Base-by-base conservation (phyloP, 2,888 invertebrate genomes). In the Resseliella maxima region DNA sequence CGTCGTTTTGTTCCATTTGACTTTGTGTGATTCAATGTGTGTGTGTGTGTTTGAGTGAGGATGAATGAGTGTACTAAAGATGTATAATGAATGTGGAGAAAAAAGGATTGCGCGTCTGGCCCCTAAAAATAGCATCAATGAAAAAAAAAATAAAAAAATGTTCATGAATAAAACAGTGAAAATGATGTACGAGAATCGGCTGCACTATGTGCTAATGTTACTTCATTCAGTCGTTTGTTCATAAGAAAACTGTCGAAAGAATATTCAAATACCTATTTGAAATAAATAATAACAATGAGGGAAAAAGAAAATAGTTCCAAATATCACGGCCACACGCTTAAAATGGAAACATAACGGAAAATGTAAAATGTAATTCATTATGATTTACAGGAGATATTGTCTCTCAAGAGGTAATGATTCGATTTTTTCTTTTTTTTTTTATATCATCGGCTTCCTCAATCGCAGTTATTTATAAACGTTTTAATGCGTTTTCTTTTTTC, bases 401-500 rank as follows among this genome's bases (percentile, higher is more conserved):
- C 59, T 59, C 59, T 50, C 46, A 12, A 24, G 59, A 59, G 59
- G 59, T 59, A 59, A 59, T 24, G 27, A 59, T 59, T 24, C 24
- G 24, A 2, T 41, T 8, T 2, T 15, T 41, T 41, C 41, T 15
- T 15, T 59, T n/a, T 24, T 2, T 2, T 50, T 59, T 59, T 59
- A 24, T 59, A 1, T 59, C 59, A 24, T 5, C 59, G 2, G 18
- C 27, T 59, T 59, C 59, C 12, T 24, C 59, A 59, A 59, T 72
- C 35, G 31, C 15, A 31, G 72, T 72, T 72, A 72, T 72, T 72
- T 31, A 72, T 72, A 72, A 72, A 31, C 35, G 31, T 72, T 72
- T 72, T 72, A 31, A 72, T 31, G 10, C 72, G 31, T 72, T 72
- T 72, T 59, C 59, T 59, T 72, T 59, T 8, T 59, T n/a, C 59